Evolutionary conservation across 2,888 invertebrate genomes (phyloP).

Genomic region (Sarcophaga variegata): DNA sequence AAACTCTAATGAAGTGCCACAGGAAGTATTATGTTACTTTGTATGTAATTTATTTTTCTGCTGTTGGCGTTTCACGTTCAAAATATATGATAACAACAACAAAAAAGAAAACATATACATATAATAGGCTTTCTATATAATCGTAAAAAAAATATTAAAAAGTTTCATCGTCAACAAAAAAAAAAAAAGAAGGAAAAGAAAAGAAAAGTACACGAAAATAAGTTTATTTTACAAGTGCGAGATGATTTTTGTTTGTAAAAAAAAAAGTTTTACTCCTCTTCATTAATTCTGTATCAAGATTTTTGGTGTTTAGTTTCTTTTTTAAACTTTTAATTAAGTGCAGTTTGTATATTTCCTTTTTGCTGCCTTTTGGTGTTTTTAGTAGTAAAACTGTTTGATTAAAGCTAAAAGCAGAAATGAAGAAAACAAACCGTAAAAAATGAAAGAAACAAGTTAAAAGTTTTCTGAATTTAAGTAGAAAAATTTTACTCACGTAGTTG

Average conservation of each 20-base stretch:
- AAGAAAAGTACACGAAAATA: neutral
- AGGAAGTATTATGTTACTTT: conserved; percentile 19
- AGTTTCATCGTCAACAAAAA: conserved; percentile 34
- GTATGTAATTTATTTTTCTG: conserved; percentile 7
- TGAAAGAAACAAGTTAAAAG: conserved; percentile 36
- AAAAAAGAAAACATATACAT: conserved; percentile 9
- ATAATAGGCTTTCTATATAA: conserved; percentile 53
- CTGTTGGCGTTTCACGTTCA: conserved; percentile 7
- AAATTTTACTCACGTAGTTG: conserved; percentile 78
- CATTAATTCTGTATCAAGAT: conserved; percentile 29
- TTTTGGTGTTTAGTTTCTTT: conserved; percentile 51
- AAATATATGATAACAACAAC: conserved; percentile 20
- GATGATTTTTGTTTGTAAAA: neutral
- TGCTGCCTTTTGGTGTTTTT: conserved; percentile 20
- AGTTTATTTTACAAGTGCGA: neutral
- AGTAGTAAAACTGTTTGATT: conserved; percentile 63
- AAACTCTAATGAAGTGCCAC: conserved; percentile 63
- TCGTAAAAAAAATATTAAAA: conserved; percentile 54
- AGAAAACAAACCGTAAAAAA: conserved; percentile 7
- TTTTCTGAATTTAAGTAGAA: conserved; percentile 60
- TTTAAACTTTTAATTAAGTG: conserved; percentile 63
- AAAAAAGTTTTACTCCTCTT: conserved; percentile 22
- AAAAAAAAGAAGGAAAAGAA: neutral
- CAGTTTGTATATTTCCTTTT: conserved; percentile 11
- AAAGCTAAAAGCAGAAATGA: neutral